These are phyloP conservation scores for Phoeniculus purpureus DNA, from an alignment of 2,797 vertebrate species.

Conservation along the genomic window DNA sequence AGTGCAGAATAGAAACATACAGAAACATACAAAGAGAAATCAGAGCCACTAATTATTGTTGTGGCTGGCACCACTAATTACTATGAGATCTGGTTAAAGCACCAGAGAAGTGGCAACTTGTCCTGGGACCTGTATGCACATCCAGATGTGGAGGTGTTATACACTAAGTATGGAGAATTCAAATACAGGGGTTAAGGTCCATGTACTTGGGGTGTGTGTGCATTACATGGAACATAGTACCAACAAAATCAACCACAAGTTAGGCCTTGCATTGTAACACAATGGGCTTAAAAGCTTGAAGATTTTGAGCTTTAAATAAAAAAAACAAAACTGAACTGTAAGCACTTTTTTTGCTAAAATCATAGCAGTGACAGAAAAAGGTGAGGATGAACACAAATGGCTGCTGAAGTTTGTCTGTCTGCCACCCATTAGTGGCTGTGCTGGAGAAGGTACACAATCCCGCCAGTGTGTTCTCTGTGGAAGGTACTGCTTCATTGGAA, in stretches of 20 bases:
- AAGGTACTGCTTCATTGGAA: not conserved
- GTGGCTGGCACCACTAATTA: not conserved
- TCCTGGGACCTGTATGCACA: not conserved
- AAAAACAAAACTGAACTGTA: not conserved
- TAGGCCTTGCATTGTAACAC: not conserved
- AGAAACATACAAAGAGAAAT: not conserved
- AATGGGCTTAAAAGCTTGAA: not conserved
- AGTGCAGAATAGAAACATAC: not conserved
- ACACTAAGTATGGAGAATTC: not conserved
- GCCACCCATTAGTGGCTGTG: not conserved
- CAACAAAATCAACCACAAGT: not conserved
- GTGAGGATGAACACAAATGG: not conserved
- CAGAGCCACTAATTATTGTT: not conserved
- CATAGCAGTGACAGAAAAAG: not conserved
- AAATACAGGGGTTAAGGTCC: not conserved
- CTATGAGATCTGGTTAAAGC: not conserved
- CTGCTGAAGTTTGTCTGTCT: not conserved
- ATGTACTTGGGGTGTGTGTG: accelerated
- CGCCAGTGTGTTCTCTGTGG: accelerated
- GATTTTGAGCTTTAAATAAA: not conserved
- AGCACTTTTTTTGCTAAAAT: not conserved
- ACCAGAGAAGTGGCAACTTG: not conserved
- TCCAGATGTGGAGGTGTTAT: not conserved
- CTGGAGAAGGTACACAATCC: not conserved
- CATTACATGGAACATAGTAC: not conserved